Percentiles rank a stretch among this genome's conserved stretches.
These are phyloP conservation scores for Agriopis leucophaearia DNA, from an alignment of 2,888 invertebrate species.

Conservation along the genomic window DNA sequence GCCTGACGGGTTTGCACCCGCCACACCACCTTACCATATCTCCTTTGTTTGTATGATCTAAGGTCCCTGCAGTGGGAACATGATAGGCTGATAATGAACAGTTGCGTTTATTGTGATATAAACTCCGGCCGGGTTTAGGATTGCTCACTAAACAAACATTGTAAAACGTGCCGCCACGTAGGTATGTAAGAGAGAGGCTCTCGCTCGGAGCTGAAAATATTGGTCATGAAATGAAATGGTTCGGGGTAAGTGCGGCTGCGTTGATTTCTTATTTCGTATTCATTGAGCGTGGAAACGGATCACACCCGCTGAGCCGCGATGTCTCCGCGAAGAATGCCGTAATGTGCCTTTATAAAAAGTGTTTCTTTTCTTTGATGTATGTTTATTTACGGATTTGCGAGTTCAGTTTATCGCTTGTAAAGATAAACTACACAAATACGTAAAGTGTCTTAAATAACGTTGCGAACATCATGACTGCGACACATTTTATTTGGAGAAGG, in stretches of 20 bases:
- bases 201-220: constrained; percentile 70
- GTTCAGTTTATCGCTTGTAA: constrained; percentile 45
- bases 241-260: constrained; percentile 76
- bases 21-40: too few species aligned
- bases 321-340: constrained; percentile 51
- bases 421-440: constrained; percentile 46
- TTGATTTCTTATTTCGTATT: constrained; percentile 84
- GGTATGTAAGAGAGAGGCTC: constrained; percentile 74
- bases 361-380: constrained; percentile 47
- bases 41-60: too few species aligned
- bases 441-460: constrained; percentile 42
- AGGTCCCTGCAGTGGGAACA: too few species aligned
- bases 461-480: constrained; percentile 17
- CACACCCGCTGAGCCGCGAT: constrained; percentile 64
- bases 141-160: constrained; percentile 81
- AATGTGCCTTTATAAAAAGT: constrained; percentile 48
- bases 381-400: constrained; percentile 40
- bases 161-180: constrained; percentile 71
- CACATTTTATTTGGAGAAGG: constrained; percentile 19
- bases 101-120: constrained; percentile 76
- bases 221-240: constrained; percentile 80
- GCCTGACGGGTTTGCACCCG: too few species aligned
- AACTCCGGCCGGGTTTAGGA: constrained; percentile 72
- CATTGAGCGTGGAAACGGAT: constrained; percentile 79
- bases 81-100: constrained; percentile 38